Evolutionary conservation across 2,113 vertebrate species (phyloP).

Genomic region (Pteronura brasiliensis): DNA sequence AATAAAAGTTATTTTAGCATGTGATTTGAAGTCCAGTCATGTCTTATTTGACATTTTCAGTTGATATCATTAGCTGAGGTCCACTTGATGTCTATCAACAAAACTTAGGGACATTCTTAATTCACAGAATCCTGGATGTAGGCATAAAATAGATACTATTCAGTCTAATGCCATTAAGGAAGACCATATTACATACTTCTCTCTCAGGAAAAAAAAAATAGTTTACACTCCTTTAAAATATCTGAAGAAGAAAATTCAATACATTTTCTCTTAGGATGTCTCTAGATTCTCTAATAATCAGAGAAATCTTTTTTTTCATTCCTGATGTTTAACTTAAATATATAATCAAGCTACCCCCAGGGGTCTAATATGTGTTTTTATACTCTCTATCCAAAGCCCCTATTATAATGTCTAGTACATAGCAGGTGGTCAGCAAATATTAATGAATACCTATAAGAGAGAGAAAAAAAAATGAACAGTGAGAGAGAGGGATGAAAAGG

Average conservation of each 20-base stretch:
- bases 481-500: not conserved
- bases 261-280: not conserved
- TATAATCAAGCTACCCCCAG: not conserved
- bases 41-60: not conserved
- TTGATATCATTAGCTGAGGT: conserved; percentile 2
- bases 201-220: not conserved
- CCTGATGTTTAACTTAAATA: not conserved
- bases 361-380: not conserved
- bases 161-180: not conserved
- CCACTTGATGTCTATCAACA: not conserved
- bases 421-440: not conserved
- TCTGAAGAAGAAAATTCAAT: not conserved
- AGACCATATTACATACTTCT: not conserved
- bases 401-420: not conserved
- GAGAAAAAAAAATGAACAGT: not conserved
- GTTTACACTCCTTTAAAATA: not conserved
- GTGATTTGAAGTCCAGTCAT: not conserved
- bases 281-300: not conserved
- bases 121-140: not conserved
- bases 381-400: not conserved
- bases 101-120: not conserved
- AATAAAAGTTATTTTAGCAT: not conserved
- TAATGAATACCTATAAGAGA: not conserved
- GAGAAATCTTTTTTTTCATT: not conserved
- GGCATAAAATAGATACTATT: not conserved